These are phyloP conservation scores for Thaleichthys pacificus DNA, from an alignment of 2,797 vertebrate genomes.

Conservation along the genomic window DNA sequence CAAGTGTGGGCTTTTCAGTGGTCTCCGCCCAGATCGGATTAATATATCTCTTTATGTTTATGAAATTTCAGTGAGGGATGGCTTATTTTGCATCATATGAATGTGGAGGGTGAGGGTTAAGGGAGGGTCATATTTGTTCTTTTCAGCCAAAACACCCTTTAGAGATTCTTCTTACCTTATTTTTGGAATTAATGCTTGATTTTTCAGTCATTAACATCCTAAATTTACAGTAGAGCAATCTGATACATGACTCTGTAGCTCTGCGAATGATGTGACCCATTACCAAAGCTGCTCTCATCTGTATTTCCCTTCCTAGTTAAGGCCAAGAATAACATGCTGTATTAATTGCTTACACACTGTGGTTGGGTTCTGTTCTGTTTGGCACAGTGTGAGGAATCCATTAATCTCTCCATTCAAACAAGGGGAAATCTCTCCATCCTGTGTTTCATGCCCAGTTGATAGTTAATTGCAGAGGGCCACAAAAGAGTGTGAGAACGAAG, in stretches of 20 bases:
- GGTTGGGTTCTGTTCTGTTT: slow-evolving; percentile 59
- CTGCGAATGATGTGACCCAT: slow-evolving; percentile 34
- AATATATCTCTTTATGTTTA: slow-evolving; percentile 19
- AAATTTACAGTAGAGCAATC: not conserved
- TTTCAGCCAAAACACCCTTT: not conserved
- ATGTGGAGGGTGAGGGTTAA: not conserved
- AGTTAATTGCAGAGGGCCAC: slow-evolving; percentile 54
- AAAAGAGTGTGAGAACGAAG: slow-evolving; percentile 59
- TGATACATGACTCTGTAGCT: not conserved
- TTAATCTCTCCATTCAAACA: slow-evolving; percentile 53
- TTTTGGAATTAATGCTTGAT: too few relatives aligned
- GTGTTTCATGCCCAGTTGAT: slow-evolving; percentile 51
- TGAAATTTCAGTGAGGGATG: slow-evolving; percentile 19
- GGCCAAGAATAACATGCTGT: slow-evolving; percentile 64
- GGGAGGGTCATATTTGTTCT: not conserved
- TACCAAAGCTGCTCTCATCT: slow-evolving; percentile 31
- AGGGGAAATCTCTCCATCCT: slow-evolving; percentile 39
- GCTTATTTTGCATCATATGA: slow-evolving; percentile 37
- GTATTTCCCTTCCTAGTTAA: slow-evolving; percentile 28
- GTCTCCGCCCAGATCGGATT: slow-evolving; percentile 51
- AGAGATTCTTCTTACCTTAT: not conserved
- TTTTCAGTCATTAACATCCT: not conserved
- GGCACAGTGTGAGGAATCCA: slow-evolving; percentile 53
- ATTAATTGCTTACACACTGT: slow-evolving; percentile 55
- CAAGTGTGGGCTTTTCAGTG: slow-evolving; percentile 19